These are phyloP conservation scores for Coregonus clupeaformis DNA, from an alignment of 2,113 vertebrate genomes.

Conservation along the genomic window DNA sequence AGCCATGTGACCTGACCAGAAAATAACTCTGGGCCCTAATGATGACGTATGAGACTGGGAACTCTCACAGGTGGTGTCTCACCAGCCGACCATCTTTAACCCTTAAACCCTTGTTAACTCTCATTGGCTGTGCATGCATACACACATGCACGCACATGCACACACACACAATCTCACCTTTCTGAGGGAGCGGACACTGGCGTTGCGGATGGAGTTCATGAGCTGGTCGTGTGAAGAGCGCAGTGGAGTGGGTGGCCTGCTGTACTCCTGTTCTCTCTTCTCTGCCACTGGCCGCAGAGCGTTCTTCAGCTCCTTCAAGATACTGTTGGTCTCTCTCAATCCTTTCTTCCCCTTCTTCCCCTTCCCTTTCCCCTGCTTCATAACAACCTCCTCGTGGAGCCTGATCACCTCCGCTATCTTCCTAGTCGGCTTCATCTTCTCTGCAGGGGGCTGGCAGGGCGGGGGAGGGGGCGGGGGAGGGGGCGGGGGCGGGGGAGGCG, in stretches of 20 bases:
- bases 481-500: conserved; percentile 57
- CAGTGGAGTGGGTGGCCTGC: conserved; percentile 89
- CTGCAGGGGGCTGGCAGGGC: conserved; percentile 51
- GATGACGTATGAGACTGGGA: background rate
- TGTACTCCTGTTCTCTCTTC: conserved; percentile 79
- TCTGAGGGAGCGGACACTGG: conserved; percentile 79
- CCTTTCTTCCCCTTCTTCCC: conserved; percentile 65
- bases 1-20: no score
- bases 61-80: background rate
- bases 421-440: conserved; percentile 82
- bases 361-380: conserved; percentile 75
- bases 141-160: background rate
- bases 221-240: conserved; percentile 88
- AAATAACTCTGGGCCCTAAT: no score
- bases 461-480: conserved; percentile 60
- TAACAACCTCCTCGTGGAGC: conserved; percentile 81
- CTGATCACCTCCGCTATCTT: conserved; percentile 93
- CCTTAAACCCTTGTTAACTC: background rate
- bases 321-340: conserved; percentile 62
- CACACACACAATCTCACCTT: conserved; percentile 73
- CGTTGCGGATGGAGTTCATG: conserved; percentile 90
- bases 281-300: conserved; percentile 85
- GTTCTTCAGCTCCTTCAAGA: conserved; percentile 91
- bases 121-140: background rate
- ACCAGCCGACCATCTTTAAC: background rate